Percentiles rank a stretch among this genome's conserved stretches.
Evolutionary conservation across 2,888 invertebrate genomes (phyloP).

Genomic region (Antheraea yamamai): DNA sequence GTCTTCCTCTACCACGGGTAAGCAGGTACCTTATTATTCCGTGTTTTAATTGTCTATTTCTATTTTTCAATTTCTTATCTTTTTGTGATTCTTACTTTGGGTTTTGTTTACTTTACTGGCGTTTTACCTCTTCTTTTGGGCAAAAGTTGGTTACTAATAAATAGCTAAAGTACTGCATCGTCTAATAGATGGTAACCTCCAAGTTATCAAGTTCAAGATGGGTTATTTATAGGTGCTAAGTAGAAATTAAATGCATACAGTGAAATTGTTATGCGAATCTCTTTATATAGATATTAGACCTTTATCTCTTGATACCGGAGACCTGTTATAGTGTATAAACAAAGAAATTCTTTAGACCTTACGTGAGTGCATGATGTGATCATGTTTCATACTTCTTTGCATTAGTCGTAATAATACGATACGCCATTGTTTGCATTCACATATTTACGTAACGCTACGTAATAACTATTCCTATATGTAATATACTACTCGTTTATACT

Average conservation of each 20-base stretch:
- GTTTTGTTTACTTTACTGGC: too few relatives aligned
- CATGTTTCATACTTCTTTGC: slow-evolving; percentile 10
- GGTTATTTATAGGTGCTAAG: too few relatives aligned
- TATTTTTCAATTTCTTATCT: too few relatives aligned
- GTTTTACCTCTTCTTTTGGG: too few relatives aligned
- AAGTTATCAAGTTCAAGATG: too few relatives aligned
- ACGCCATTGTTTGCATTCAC: slow-evolving; percentile 7
- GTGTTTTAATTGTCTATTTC: too few relatives aligned
- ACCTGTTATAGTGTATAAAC: background rate
- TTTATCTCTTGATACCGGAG: background rate
- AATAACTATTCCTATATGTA: background rate
- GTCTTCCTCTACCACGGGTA: too few relatives aligned
- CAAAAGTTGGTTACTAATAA: too few relatives aligned
- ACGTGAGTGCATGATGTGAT: slow-evolving; percentile 6
- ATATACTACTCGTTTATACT: background rate
- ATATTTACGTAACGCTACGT: background rate
- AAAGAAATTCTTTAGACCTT: slow-evolving; percentile 13
- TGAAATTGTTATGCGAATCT: background rate
- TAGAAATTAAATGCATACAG: background rate
- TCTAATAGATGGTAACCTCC: too few relatives aligned
- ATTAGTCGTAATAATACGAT: slow-evolving; percentile 5
- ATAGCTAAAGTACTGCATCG: too few relatives aligned
- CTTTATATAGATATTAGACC: background rate
- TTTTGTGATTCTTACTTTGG: too few relatives aligned
- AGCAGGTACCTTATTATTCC: too few relatives aligned